A percentile compares a stretch with the other conserved stretches of the same genome.
Conservation (phyloP, 1,140 invertebrate genomes). For the Tetraneura akinire region DNA sequence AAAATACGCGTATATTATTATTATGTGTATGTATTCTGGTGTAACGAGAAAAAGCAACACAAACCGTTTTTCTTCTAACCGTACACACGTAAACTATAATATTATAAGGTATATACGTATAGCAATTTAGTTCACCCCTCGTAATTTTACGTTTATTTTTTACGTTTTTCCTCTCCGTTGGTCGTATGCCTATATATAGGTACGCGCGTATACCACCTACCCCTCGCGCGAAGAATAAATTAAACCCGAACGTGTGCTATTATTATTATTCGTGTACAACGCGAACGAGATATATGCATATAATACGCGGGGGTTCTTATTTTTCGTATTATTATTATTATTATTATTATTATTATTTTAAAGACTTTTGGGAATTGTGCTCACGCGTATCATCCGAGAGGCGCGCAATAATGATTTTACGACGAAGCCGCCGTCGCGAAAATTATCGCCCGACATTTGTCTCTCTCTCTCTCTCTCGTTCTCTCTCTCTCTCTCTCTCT, state of each 20-base stretch:
- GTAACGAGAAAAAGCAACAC: slow-evolving; percentile 31
- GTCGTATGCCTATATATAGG: too few relatives aligned
- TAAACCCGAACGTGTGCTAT: slow-evolving; percentile 47
- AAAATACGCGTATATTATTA: not conserved
- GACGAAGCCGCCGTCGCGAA: slow-evolving; percentile 29
- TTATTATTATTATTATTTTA: slow-evolving; percentile 29
- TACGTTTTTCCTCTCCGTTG: not conserved
- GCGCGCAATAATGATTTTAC: slow-evolving; percentile 35
- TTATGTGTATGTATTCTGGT: too few relatives aligned
- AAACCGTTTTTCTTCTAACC: slow-evolving; percentile 47
- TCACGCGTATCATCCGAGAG: not conserved
- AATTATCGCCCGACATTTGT: slow-evolving; percentile 45
- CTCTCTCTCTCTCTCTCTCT: too few relatives aligned
- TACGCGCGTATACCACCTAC: too few relatives aligned
- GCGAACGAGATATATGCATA: too few relatives aligned
- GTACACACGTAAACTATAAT: too few relatives aligned
- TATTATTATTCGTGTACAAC: not conserved
- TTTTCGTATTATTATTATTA: too few relatives aligned
- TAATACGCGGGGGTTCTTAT: too few relatives aligned
- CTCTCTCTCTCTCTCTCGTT: too few relatives aligned
- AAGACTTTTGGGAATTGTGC: slow-evolving; percentile 49
- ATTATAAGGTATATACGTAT: too few relatives aligned
- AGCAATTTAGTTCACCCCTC: slow-evolving; percentile 40
- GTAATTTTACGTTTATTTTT: slow-evolving; percentile 36
- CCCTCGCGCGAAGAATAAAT: slow-evolving; percentile 48